These are phyloP conservation scores for Drosophila ezoana DNA, from an alignment of 2,888 invertebrate genomes.

Conservation along the genomic window DNA sequence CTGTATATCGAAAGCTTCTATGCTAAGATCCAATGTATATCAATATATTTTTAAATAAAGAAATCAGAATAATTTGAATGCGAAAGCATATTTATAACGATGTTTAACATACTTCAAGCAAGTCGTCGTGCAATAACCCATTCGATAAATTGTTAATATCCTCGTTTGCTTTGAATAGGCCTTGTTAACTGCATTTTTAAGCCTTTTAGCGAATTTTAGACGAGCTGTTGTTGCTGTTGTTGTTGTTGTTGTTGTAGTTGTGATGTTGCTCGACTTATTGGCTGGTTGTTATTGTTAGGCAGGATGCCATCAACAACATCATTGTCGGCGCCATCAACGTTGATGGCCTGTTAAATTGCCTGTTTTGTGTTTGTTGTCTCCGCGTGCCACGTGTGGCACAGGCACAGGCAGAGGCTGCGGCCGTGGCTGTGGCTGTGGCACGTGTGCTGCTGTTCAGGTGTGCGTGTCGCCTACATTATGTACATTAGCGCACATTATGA, in stretches of 20 bases:
- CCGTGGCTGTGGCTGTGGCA: constrained; percentile 9
- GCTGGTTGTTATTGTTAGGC: constrained; percentile 66
- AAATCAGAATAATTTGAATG: no score
- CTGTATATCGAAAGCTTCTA: no score
- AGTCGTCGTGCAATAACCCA: not conserved
- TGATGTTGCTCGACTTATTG: constrained; percentile 52
- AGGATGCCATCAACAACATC: constrained; percentile 74
- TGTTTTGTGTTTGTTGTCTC: constrained; percentile 71
- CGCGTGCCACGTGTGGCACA: constrained; percentile 40
- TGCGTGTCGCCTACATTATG: constrained; percentile 79
- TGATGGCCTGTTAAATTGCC: constrained; percentile 82
- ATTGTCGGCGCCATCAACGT: constrained; percentile 78
- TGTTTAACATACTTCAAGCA: not conserved
- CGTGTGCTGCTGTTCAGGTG: constrained; percentile 54
- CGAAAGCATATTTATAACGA: no score
- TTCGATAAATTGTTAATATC: constrained; percentile 1
- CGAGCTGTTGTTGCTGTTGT: constrained; percentile 18
- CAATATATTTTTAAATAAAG: no score
- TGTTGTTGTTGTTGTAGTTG: constrained; percentile 2
- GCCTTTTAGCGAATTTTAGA: constrained; percentile 22
- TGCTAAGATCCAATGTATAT: no score
- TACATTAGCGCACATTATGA: constrained; percentile 81
- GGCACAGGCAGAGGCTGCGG: constrained; percentile 8
- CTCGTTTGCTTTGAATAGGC: constrained; percentile 1
- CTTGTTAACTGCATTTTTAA: constrained; percentile 24